phyloP scores from a whole-genome alignment of 2,797 vertebrate species.

The Pygocentrus nattereri region DNA sequence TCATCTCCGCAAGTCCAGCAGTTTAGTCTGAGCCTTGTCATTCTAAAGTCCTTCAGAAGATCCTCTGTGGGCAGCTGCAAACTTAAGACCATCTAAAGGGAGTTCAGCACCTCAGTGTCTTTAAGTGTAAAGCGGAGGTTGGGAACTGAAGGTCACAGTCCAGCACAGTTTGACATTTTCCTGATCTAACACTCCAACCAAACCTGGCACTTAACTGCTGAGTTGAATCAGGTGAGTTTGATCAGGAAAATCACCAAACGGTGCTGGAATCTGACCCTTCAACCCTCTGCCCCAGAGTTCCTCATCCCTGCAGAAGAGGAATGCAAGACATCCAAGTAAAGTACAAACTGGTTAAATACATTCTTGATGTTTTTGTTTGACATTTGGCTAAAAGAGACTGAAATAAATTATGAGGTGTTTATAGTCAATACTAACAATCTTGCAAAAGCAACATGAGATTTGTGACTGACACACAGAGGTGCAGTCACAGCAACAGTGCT shows the following conservation, averaged over 20 bases:
- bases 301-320: not conserved
- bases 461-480: not conserved
- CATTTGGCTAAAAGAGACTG: not conserved
- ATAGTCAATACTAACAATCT: not conserved
- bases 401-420: not conserved
- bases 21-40: not conserved
- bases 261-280: too few relatives aligned
- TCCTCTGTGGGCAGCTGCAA: slow-evolving; percentile 2
- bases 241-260: too few relatives aligned
- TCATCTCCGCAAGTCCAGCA: not conserved
- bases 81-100: slow-evolving; percentile 2
- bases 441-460: not conserved
- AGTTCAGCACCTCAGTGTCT: not conserved
- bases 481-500: not conserved
- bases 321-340: not conserved
- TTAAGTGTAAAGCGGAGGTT: not conserved
- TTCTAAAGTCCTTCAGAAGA: not conserved
- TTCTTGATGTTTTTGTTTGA: not conserved
- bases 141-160: too few relatives aligned
- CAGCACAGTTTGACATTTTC: too few relatives aligned
- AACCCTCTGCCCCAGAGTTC: too few relatives aligned
- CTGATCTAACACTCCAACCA: too few relatives aligned
- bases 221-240: too few relatives aligned
- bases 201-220: too few relatives aligned
- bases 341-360: not conserved